phyloP scores from a whole-genome alignment of 2,888 invertebrate genomes.

The Scaeva pyrastri region DNA sequence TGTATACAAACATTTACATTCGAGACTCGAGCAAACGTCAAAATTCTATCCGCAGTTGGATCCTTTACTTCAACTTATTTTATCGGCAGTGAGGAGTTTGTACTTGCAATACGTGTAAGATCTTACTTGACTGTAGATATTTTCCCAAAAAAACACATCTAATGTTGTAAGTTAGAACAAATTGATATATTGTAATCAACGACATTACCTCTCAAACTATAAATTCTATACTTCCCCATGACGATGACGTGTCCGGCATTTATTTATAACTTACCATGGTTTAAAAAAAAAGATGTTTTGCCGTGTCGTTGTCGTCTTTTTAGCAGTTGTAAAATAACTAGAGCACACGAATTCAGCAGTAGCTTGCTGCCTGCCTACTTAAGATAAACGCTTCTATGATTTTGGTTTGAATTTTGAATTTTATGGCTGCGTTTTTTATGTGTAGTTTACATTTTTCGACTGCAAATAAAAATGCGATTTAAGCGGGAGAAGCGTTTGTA shows the following conservation, averaged over 20 bases:
- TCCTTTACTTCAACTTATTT: too few species aligned
- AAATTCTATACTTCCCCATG: not conserved
- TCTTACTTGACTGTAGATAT: too few species aligned
- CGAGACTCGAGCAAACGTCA: too few species aligned
- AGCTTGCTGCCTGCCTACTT: not conserved
- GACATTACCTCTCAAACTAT: not conserved
- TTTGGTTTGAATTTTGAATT: too few species aligned
- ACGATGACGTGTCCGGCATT: too few species aligned
- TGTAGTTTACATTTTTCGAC: not conserved
- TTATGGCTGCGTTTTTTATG: too few species aligned
- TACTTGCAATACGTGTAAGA: too few species aligned
- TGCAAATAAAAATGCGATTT: conserved; percentile 35
- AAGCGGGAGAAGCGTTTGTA: not conserved
- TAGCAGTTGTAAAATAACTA: not conserved
- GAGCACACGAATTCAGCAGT: not conserved
- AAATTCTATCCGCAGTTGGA: too few species aligned
- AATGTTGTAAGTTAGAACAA: not conserved
- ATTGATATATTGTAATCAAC: too few species aligned
- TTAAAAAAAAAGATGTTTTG: not conserved
- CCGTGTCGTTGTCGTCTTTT: not conserved
- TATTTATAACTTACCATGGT: not conserved
- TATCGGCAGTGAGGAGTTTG: too few species aligned
- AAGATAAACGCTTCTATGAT: not conserved
- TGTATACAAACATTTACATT: too few species aligned
- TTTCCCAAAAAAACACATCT: too few species aligned